Base-by-base conservation (phyloP, 2,797 vertebrate species). In the Tympanoctomys barrerae region DNA sequence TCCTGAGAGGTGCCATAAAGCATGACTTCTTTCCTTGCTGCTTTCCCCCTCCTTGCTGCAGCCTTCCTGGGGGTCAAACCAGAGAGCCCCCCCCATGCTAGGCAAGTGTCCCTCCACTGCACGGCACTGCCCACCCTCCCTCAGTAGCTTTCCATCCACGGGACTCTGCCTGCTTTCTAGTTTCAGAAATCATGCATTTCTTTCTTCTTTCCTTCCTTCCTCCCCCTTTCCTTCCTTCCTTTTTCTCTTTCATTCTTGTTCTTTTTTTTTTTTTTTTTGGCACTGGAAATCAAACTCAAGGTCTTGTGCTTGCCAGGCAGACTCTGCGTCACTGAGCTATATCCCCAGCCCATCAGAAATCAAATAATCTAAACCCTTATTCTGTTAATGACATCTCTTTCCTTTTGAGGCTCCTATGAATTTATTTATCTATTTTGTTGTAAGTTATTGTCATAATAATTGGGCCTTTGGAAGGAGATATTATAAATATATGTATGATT, bases 101-200 rank as follows among this genome's bases (percentile, higher is more conserved):
- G 36, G 19, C 11, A 36, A 26, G 49, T 33, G 31, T 18, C 46
- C 22, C 16, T 19, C 49, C 39, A 2, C 14, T 7, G 61, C 49
- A 31, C 28, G 22, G 3, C 2, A 2, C 14, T 24, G 24, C 12
- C 8, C 9, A 46, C 49, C 3, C 16, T 28, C 8, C 26, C 19
- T 73, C 66, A 26, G 42, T 2, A 2, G 9, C 31, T 57, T 61
- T 86, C 70, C 82, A 61, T 64, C 49, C 49, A 81, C 12, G 49
- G 39, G 46, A 21, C 79, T 57, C 81, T 12, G 85, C 78, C 16
- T 87, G 73, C 33, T 91, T 93, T 86, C 62, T 46, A 0, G 66
- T 79, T 86, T 93, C 64, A 94, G 87, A 93, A 92, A 46, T 77
- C 71, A 68, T 68, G 89, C 59, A 54, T 54, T 54, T 54, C 52